phyloP scores from a whole-genome alignment of 2,888 invertebrate species.

The Frankliniella intonsa region DNA sequence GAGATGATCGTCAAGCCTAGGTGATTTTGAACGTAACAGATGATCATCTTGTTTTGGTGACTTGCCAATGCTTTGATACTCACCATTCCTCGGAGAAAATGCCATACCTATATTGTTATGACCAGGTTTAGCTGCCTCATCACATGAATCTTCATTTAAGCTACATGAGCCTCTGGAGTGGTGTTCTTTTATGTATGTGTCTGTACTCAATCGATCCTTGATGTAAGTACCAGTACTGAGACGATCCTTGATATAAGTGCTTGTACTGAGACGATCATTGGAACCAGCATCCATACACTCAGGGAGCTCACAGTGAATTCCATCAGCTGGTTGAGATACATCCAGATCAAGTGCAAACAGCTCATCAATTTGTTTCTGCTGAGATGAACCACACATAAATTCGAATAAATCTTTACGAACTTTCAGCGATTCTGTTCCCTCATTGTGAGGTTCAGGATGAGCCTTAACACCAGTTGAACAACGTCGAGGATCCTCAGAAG shows the following conservation, averaged over 20 bases:
- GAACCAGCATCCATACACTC: neutral
- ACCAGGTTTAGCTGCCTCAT: neutral
- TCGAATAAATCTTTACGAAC: neutral
- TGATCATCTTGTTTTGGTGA: neutral
- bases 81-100: neutral
- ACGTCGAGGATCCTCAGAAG: neutral
- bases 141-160: neutral
- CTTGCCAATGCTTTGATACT: neutral
- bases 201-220: neutral
- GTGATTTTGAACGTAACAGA: neutral
- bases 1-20: neutral
- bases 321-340: neutral
- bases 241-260: neutral
- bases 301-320: neutral
- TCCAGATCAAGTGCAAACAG: neutral
- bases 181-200: neutral
- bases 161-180: neutral
- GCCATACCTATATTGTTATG: neutral
- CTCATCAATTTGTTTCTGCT: neutral
- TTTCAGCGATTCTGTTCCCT: neutral
- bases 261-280: neutral
- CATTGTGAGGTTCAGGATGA: neutral
- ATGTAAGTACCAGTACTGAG: neutral
- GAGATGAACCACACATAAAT: too few relatives aligned
- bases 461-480: neutral